Percentiles rank a stretch among this genome's conserved stretches.
Conservation (phyloP, 2,113 vertebrate species). For the Spilogale gracilis region DNA sequence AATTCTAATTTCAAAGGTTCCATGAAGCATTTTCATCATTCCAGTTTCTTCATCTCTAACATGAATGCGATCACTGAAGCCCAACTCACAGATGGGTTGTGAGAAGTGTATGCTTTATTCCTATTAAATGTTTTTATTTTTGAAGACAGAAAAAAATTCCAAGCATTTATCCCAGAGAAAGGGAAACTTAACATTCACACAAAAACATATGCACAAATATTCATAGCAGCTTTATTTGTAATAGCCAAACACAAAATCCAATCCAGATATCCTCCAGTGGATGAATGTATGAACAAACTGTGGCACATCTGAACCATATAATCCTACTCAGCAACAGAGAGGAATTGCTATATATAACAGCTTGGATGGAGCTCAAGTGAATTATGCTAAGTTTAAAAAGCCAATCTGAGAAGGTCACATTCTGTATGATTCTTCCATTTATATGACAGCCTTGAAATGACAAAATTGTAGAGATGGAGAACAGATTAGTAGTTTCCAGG, state of each 20-base stretch:
- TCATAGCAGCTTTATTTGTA: slow-evolving; percentile 22
- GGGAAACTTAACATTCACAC: slow-evolving; percentile 34
- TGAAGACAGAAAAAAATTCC: slow-evolving; percentile 49
- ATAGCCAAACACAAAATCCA: slow-evolving; percentile 1
- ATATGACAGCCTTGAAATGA: slow-evolving; percentile 30
- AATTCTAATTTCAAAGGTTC: not conserved
- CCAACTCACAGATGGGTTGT: not conserved
- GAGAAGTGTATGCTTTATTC: slow-evolving; percentile 31
- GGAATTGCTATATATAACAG: not conserved
- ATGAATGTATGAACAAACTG: not conserved
- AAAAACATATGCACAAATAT: slow-evolving; percentile 40
- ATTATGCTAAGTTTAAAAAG: slow-evolving; percentile 3
- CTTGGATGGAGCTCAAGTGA: not conserved
- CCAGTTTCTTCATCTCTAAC: not conserved
- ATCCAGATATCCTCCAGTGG: not conserved
- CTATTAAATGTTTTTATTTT: slow-evolving; percentile 41
- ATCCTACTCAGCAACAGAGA: not conserved
- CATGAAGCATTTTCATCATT: not conserved
- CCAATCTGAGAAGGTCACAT: not conserved
- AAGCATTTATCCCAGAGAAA: slow-evolving; percentile 64
- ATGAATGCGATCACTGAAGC: not conserved
- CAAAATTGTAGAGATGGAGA: not conserved
- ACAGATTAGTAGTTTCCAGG: not conserved
- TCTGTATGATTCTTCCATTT: not conserved
- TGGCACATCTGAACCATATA: not conserved